Conservation (phyloP, 2,888 invertebrate species). For the Gisinianus flammeolus region DNA sequence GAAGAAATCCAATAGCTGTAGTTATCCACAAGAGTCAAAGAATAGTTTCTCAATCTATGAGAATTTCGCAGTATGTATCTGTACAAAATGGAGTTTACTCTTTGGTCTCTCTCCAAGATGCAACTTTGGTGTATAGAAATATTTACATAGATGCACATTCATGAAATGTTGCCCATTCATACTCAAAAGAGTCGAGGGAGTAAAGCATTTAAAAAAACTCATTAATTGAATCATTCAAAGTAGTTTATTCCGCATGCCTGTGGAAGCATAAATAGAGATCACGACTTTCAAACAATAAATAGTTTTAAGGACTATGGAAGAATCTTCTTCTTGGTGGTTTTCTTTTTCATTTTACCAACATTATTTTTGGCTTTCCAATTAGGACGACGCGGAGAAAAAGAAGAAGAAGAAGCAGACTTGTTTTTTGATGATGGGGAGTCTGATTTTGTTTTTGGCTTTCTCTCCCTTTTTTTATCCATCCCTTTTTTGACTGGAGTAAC, state of each 20-base stretch:
- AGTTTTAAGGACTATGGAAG: conserved; percentile 15
- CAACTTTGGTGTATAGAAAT: no score
- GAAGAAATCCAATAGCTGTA: conserved; percentile 32
- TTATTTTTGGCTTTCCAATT: conserved; percentile 30
- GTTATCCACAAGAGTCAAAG: conserved; percentile 3
- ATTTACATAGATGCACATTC: conserved; percentile 1
- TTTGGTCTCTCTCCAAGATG: no score
- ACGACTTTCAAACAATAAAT: conserved; percentile 28
- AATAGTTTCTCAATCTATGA: neutral
- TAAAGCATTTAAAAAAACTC: conserved; percentile 23
- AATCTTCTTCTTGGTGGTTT: neutral
- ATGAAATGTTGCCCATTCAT: conserved; percentile 17
- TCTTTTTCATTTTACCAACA: conserved; percentile 20
- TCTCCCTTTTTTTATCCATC: conserved; percentile 16
- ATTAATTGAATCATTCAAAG: conserved; percentile 39
- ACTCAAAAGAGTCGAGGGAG: conserved; percentile 20
- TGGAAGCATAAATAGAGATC: conserved; percentile 28
- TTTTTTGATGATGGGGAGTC: neutral
- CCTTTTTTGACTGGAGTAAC: neutral
- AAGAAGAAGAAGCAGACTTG: neutral
- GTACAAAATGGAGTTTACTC: no score
- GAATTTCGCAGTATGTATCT: neutral
- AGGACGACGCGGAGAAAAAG: conserved; percentile 19
- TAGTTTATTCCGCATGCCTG: conserved; percentile 26
- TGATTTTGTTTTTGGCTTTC: neutral